Percentiles rank a stretch among this genome's conserved stretches.
phyloP scores from a whole-genome alignment of 2,113 vertebrate species.

The Spermophilus dauricus region DNA sequence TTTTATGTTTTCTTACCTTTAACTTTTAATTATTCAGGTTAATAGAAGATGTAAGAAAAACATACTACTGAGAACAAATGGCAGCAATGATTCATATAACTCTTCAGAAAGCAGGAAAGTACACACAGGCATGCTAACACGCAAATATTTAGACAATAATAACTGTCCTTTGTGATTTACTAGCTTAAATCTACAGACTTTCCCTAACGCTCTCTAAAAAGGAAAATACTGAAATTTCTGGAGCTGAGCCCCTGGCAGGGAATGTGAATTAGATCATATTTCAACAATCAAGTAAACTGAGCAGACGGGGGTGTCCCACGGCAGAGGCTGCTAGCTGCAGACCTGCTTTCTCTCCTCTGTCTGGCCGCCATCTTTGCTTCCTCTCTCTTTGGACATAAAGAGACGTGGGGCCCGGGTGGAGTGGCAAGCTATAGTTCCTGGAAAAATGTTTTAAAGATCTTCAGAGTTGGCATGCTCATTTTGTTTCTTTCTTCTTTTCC shows the following conservation, averaged over 20 bases:
- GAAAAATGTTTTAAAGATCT: background rate
- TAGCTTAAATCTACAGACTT: slow-evolving; percentile 29
- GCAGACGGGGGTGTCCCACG: background rate
- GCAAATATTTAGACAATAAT: slow-evolving; percentile 54
- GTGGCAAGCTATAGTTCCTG: background rate
- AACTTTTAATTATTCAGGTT: slow-evolving; percentile 9
- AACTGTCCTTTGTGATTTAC: slow-evolving; percentile 22
- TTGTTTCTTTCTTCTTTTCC: background rate
- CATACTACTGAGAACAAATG: slow-evolving; percentile 9
- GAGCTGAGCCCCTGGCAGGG: background rate
- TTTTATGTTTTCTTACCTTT: background rate
- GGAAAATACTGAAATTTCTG: slow-evolving; percentile 23
- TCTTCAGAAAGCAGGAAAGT: slow-evolving; percentile 44
- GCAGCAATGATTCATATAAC: slow-evolving; percentile 47
- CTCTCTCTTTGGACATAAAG: background rate
- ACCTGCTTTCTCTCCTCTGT: background rate
- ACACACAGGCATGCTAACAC: slow-evolving; percentile 41
- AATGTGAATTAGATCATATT: background rate
- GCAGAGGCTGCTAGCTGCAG: background rate
- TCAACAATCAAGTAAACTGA: background rate
- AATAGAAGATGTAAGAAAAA: slow-evolving; percentile 7
- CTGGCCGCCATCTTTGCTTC: no score
- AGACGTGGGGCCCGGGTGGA: background rate
- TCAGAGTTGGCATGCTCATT: background rate
- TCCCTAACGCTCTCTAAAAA: slow-evolving; percentile 28